phyloP scores from a whole-genome alignment of 2,888 invertebrate species.

The Lasioglossum figueresi region DNA sequence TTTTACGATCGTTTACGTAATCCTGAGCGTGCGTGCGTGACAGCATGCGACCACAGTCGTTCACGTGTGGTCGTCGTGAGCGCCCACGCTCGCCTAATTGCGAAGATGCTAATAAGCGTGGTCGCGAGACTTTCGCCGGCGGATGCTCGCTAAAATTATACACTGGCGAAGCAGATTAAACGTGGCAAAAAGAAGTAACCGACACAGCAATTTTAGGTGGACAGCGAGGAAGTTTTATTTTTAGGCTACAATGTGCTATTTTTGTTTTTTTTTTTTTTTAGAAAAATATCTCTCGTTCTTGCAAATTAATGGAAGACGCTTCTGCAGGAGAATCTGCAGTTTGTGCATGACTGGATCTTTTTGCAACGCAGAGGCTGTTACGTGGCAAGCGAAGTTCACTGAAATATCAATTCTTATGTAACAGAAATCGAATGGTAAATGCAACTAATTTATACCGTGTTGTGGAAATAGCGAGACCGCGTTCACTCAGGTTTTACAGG shows the following conservation, averaged over 20 bases:
- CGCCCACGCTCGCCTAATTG: constrained; percentile 61
- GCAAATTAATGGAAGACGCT: background rate
- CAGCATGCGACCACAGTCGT: constrained; percentile 33
- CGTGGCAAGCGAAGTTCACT: background rate
- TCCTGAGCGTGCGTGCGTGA: constrained; percentile 38
- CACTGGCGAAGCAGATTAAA: background rate
- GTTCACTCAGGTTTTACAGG: background rate
- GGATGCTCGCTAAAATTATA: constrained; percentile 46
- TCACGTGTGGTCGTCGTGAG: constrained; percentile 45
- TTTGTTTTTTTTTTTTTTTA: background rate
- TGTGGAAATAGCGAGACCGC: background rate
- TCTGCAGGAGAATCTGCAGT: background rate
- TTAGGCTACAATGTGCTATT: background rate
- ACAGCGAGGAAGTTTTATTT: background rate
- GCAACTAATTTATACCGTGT: background rate
- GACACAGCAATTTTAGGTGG: background rate
- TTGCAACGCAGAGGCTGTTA: background rate
- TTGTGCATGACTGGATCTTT: background rate
- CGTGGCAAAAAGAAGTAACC: background rate
- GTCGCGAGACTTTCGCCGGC: constrained; percentile 44
- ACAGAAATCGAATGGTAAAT: background rate
- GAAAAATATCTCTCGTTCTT: background rate
- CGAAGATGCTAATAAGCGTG: constrained; percentile 42
- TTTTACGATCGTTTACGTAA: constrained; percentile 64
- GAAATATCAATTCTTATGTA: background rate